Base-by-base conservation (phyloP, 2,113 vertebrate species). In the Azemiops feae region DNA sequence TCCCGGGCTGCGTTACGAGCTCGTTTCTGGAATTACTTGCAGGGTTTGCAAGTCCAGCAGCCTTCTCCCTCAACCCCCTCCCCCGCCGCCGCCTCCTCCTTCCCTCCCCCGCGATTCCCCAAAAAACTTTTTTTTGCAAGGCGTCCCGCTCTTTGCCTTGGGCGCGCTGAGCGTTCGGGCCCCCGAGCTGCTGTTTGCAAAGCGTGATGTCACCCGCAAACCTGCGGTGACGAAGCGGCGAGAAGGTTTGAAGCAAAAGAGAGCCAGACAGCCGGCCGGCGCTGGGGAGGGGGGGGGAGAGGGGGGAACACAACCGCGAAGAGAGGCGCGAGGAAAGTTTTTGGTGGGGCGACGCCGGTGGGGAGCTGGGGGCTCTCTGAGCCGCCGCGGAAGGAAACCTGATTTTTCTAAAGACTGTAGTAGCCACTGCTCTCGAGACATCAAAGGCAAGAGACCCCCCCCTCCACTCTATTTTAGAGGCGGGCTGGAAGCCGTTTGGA, bases 391-490 rank as follows among this genome's bases (percentile, higher is more conserved):
- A 6, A 22, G 22, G n/a, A 87, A 87, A 64, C 54, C 16, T 7
- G 54, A 16, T 25, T 85, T n/a, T 50, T 87, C 18, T 69, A n/a
- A 0, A 0, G 0, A 0, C 0, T 0, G 0, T 0, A 0, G 89
- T 9, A 27, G 39, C 43, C 92, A 23, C 87, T 85, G 11, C 14
- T 50, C 87, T 12, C 11, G 39, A 92, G 64, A 43, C 30, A 89
- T 85, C 43, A 89, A 27, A 81, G 12, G 39, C 34, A n/a, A 34
- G 14, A n/a, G 25, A 45, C 43, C 3, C 64, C n/a, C 3, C 47
- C 2, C 25, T 12, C 58, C 27, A 30, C n/a, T 85, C 5, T 34
- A 50, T 92, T 89, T 85, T 14, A 54, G 27, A 50, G 18, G 20
- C 18, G 11, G 52, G 1, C 64, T 64, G 11, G 9, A 89, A 81